Base-by-base conservation (phyloP, 2,113 vertebrate genomes). In the Cynoglossus semilaevis region DNA sequence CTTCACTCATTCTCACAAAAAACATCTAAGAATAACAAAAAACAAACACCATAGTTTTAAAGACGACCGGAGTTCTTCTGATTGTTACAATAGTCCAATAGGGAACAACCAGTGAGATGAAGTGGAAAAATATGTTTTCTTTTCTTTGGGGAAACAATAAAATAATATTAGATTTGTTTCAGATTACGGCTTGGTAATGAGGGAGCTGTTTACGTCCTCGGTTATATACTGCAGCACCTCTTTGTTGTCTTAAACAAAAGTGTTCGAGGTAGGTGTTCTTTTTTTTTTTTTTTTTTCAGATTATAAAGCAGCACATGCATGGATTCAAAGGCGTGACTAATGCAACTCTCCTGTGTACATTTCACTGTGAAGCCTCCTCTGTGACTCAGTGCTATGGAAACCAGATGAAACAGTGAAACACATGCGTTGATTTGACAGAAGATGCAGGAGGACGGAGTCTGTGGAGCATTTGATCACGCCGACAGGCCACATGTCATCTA, bases 401-500 rank as follows among this genome's bases (percentile, higher is more conserved):
- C 52, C 5, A 29, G 58, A 50, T 38, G 16, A 64, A 57, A 56
- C 54, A 4, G 51, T 18, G 22, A 18, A 17, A 19, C 58, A 3
- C 68, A 43, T 52, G 22, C 3, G 49, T n/a, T 72, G 52, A 54
- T 60, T 15, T 65, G 61, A 63, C 51, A 19, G 54, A 14, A 16
- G 71, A 58, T 57, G 72, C 61, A n/a, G 58, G 36, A 19, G 53
- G 46, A 42, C 76, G 22, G 6, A 29, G 22, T 72, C 66, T 51
- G 57, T 35, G 53, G 63, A 63, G 16, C 4, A 15, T 67, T 83
- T 73, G 76, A 81, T 83, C 81, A 77, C 60, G 52, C 47, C 12
- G 38, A 15, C 40, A 38, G 74, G 79, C 74, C 78, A 76, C 46
- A 70, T 56, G 67, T 80, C 68, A 82, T 82, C 74, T 51, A 72